phyloP scores from a whole-genome alignment of 1,140 invertebrate genomes.

The Diuraphis noxia region DNA sequence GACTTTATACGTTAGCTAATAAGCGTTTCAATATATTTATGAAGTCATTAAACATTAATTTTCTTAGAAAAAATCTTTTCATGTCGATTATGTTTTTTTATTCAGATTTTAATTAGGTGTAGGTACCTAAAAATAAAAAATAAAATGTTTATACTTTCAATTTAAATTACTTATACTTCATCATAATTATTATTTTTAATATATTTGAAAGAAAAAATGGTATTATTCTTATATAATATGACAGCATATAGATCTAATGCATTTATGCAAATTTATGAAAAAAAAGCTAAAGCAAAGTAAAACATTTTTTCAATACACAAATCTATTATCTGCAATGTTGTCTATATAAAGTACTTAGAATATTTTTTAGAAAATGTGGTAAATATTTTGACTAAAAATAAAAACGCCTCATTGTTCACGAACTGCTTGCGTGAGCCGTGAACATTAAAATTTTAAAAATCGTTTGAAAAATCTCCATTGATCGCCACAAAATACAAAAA shows the following conservation, averaged over 20 bases:
- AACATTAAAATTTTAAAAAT: neutral
- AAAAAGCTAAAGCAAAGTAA: neutral
- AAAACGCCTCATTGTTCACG: neutral
- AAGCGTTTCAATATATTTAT: neutral
- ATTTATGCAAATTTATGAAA: slow-evolving; percentile 1
- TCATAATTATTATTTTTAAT: neutral
- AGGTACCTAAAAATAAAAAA: neutral
- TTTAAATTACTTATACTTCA: neutral
- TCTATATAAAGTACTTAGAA: neutral
- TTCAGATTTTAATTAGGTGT: neutral
- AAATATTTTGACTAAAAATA: neutral
- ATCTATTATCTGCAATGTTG: neutral
- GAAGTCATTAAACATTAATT: neutral
- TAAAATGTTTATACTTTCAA: neutral
- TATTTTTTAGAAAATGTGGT: neutral
- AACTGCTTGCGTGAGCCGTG: neutral
- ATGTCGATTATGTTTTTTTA: neutral
- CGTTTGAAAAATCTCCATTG: neutral
- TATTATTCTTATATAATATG: neutral
- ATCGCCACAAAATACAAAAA: neutral
- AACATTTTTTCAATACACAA: neutral
- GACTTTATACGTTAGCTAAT: neutral
- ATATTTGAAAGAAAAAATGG: neutral
- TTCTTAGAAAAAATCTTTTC: neutral
- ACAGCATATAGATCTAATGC: neutral